Base-by-base conservation (phyloP, 2,888 invertebrate genomes). In the Chymomyza procnemis region DNA sequence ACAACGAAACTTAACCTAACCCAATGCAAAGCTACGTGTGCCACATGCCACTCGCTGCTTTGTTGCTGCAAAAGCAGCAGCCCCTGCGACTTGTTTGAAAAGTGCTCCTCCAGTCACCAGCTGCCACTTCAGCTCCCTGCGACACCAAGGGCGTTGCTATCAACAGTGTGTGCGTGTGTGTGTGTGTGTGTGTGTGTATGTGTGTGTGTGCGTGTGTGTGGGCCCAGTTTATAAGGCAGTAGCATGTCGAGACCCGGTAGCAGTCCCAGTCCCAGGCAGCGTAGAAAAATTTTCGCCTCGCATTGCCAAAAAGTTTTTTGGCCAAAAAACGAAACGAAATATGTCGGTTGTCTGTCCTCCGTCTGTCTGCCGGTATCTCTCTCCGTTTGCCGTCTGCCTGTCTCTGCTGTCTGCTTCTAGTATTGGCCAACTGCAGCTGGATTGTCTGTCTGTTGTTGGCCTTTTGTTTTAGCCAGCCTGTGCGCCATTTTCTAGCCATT, bases 401-500 rank as follows among this genome's bases (percentile, higher is more conserved):
- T 52, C 34, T 30, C 16, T 16, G 8, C 46, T 59, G 26, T 19
- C 21, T 54, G 54, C 50, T n/a, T 50, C 50, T 50, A 6, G 50
- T 50, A 41, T 41, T 41, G 34, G 34, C 34, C 34, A 41, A 41
- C 34, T 41, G 34, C 34, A 41, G 34, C 34, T 41, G 34, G 34
- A n/a, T 47, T 14, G 47, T 47, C 22, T 34, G 57, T 56, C 19
- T 58, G 61, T 46, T 59, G 56, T 57, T 47, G 71, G 26, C 66
- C 79, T 73, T 85, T 81, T 81, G 85, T 81, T 81, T 74, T 67
- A 74, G 80, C 54, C 78, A 75, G 82, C 72, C 82, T 75, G 82
- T 77, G 78, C 74, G 84, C 84, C 73, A 85, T 83, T 85, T 83
- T 80, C 84, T 67, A 77, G 84, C 86, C 80, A 83, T 83, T 85